Percentiles rank a stretch among this genome's conserved stretches.
These are phyloP conservation scores for Danio choprae DNA, from an alignment of 2,797 vertebrate species.

Conservation along the genomic window DNA sequence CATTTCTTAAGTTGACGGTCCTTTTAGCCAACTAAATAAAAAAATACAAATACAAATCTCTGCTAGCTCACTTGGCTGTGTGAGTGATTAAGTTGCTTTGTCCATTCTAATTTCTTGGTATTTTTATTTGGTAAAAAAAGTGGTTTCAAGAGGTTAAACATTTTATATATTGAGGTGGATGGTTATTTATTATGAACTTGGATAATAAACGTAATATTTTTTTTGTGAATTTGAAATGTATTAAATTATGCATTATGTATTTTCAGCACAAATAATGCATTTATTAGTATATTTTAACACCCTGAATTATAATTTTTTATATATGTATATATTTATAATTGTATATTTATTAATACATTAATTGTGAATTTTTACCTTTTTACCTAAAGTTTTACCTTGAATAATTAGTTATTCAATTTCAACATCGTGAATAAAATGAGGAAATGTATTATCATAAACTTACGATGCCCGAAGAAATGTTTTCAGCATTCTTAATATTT, in stretches of 20 bases:
- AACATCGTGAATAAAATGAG: too few relatives aligned
- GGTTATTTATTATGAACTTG: not conserved
- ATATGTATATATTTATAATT: constrained; percentile 1
- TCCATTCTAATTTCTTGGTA: not conserved
- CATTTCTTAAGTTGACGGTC: constrained; percentile 22
- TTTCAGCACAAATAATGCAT: too few relatives aligned
- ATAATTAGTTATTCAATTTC: too few relatives aligned
- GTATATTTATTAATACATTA: not conserved
- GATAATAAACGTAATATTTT: not conserved
- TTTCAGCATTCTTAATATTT: too few relatives aligned
- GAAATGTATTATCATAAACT: too few relatives aligned
- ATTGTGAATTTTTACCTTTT: too few relatives aligned
- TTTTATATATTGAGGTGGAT: not conserved
- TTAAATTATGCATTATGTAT: too few relatives aligned
- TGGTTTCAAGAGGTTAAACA: not conserved
- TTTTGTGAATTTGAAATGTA: too few relatives aligned
- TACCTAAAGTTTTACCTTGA: too few relatives aligned
- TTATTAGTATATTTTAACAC: not conserved
- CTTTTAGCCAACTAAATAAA: not conserved
- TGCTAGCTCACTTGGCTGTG: not conserved
- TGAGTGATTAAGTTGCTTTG: not conserved
- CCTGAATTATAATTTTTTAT: not conserved
- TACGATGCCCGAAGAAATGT: too few relatives aligned
- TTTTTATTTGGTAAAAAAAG: not conserved
- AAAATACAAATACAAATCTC: not conserved